Evolutionary conservation across 1,140 invertebrate species (phyloP), one percentile per base, ranked within the genome.

Genomic region (Popillia japonica): DNA sequence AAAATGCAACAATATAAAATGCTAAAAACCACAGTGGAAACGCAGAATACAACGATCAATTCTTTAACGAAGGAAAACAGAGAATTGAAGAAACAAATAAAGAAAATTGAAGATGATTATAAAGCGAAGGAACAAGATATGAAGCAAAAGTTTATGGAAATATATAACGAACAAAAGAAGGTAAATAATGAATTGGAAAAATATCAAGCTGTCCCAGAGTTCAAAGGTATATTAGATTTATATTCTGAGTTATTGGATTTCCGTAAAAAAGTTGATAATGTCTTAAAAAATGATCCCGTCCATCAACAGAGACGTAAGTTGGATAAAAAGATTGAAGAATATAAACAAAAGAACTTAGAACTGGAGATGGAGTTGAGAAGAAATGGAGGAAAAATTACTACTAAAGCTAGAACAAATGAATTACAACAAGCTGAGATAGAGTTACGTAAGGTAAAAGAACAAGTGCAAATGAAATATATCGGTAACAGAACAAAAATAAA

Each of bases 101-200:
- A 74, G n/a, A 74, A 74, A 22, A 17, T 74, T 7, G 11, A 44
- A 6, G 41, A 74, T 3, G 40, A 74, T 42, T 20, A 41, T 6
- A 22, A 74, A 42, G 34, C 34, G 3, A 74, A 42, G 20, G 72
- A 41, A 17, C 40, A 74, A n/a, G 72, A 74, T 17, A 74, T 74
- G 72, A 74, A 74, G 27, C 40, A 74, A 34, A 74, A 74, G 40
- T 40, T 74, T n/a, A 44, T 44, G 72, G 72, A 74, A 11, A 4
- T 44, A 20, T 2, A 74, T 17, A 6, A 8, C 8, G 41, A 74
- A 22, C 34, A 74, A 17, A 74, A 74, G 14, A 74, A 40, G 9
- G 72, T 74, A 11, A 74, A 20, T 11, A 74, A 34, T 27, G 72
- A 74, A 17, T 41, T 74, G 17, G 41, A 42, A 8, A 74, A 74